Evolutionary conservation across 2,888 invertebrate species (phyloP).

Genomic region (Lypha dubia): DNA sequence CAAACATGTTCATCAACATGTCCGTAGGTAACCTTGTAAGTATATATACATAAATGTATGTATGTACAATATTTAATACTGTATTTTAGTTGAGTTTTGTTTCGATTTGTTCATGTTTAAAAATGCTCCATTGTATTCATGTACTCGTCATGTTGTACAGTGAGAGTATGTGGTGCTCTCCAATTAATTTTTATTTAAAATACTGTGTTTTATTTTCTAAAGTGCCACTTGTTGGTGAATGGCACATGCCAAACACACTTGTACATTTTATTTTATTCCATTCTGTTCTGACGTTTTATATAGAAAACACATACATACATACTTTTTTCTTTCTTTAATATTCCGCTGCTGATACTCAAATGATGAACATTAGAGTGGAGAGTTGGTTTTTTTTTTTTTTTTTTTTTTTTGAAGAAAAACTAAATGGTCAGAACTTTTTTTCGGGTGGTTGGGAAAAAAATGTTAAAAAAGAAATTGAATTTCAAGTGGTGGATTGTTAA

Average conservation of each 20-base stretch:
- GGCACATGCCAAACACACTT: constrained; percentile 72
- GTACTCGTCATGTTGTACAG: constrained; percentile 48
- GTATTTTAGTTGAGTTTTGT: constrained; percentile 72
- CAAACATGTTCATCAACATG: neutral
- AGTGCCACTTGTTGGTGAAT: constrained; percentile 72
- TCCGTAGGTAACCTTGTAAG: constrained; percentile 64
- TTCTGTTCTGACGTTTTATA: constrained; percentile 54
- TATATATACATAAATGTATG: too few relatives aligned
- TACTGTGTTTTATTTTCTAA: constrained; percentile 73
- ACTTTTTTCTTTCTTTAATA: neutral
- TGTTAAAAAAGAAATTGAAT: constrained; percentile 48
- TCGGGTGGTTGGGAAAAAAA: constrained; percentile 40
- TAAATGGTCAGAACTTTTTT: constrained; percentile 73
- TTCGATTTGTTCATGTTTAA: constrained; percentile 68
- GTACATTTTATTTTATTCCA: constrained; percentile 55
- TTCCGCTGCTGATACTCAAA: neutral
- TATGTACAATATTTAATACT: constrained; percentile 65
- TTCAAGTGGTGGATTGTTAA: constrained; percentile 72
- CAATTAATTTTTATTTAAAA: constrained; percentile 73
- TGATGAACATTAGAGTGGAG: constrained; percentile 10
- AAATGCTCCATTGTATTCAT: constrained; percentile 57
- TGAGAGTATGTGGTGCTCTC: constrained; percentile 67
- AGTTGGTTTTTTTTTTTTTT: too few relatives aligned
- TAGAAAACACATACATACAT: constrained; percentile 32
- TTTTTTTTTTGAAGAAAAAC: constrained; percentile 19